Evolutionary conservation across 2,888 invertebrate species (phyloP).

Genomic region (Onchidella celtica): DNA sequence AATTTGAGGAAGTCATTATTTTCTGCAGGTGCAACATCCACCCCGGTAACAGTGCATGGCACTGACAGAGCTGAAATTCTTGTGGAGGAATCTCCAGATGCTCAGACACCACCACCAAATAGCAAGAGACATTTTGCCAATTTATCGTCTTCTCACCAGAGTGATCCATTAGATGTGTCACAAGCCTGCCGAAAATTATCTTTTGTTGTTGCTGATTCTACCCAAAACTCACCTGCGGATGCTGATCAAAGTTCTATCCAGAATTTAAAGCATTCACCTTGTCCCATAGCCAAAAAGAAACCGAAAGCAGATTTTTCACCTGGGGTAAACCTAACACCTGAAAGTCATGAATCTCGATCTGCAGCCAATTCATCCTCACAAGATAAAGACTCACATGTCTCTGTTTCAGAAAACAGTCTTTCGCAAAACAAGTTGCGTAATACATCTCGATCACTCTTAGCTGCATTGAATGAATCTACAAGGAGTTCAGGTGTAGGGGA

Average conservation of each 20-base stretch:
- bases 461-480: not conserved
- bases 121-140: not conserved
- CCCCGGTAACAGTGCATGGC: constrained; percentile 5
- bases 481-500: not conserved
- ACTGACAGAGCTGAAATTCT: not conserved
- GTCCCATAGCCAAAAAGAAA: not conserved
- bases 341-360: not conserved
- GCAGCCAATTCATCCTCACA: not conserved
- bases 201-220: constrained; percentile 13
- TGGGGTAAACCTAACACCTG: not conserved
- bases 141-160: not conserved
- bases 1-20: not conserved
- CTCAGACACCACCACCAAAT: not conserved
- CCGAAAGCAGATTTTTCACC: not conserved
- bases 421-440: no score
- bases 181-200: constrained; percentile 31
- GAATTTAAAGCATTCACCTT: not conserved
- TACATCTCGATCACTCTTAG: not conserved
- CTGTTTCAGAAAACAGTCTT: no score
- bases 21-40: constrained; percentile 1
- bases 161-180: not conserved
- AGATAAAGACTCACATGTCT: no score
- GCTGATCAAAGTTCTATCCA: not conserved
- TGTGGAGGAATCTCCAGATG: constrained; percentile 1
- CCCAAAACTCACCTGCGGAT: not conserved